phyloP scores from a whole-genome alignment of 1,140 invertebrate species.

The Sipha flava region DNA sequence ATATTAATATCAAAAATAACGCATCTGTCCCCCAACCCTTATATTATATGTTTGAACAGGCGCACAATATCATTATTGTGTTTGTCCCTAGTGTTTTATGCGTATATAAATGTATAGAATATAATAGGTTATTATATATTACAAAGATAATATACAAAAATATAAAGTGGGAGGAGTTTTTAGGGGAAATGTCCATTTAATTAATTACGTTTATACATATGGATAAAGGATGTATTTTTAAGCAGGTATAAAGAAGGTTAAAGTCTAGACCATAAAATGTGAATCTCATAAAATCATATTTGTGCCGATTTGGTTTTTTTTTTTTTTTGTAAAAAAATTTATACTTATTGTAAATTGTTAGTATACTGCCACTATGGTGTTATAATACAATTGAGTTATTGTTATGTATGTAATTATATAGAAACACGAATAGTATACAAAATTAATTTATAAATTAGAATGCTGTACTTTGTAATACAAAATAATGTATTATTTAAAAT shows the following conservation, averaged over 20 bases:
- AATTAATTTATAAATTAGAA: no score
- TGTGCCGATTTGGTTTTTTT: no score
- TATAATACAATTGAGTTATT: no score
- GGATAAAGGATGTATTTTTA: neutral
- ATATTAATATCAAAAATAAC: conserved; percentile 15
- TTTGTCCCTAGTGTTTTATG: conserved; percentile 13
- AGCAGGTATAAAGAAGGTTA: neutral
- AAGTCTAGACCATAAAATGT: neutral
- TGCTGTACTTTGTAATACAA: no score
- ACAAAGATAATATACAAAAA: neutral
- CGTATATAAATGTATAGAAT: neutral
- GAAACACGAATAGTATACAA: no score
- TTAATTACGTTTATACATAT: neutral
- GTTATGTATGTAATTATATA: no score
- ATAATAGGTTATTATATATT: neutral
- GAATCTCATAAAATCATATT: neutral
- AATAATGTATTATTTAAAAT: no score
- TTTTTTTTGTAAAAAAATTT: no score
- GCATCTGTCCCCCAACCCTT: neutral
- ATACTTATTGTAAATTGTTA: no score
- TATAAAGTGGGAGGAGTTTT: neutral
- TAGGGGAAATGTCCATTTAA: neutral
- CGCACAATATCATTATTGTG: conserved; percentile 20
- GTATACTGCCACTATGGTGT: no score
- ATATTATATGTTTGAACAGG: neutral